Base-by-base conservation (phyloP, 2,888 invertebrate species). In the Apamea sordens region DNA sequence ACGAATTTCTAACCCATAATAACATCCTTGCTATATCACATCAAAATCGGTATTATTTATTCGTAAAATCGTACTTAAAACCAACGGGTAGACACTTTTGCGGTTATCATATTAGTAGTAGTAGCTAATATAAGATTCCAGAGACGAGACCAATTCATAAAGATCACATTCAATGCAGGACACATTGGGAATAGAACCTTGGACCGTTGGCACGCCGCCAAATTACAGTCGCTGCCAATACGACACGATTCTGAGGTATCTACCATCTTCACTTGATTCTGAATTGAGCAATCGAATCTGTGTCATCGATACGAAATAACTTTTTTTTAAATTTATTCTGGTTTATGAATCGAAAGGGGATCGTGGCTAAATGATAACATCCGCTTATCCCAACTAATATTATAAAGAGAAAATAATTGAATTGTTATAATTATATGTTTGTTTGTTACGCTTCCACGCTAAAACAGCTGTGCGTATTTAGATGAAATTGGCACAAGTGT, bases 141-240 rank as follows among this genome's bases (percentile, higher is more conserved):
- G 11, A 64, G 50, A 79, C 56, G 63, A 73, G 10, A 56, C 63
- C 76, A 86, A 76, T 70, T 83, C 86, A 82, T 83, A 72, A 74
- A 86, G 76, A 83, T 87, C 76, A 70, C 77, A 72, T 87, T 69
- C 59, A 77, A 69, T 67, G 67, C 73, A n/a, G 59, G 36, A 67
- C 73, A 73, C 70, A 78, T 74, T 32, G 53, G 44, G 73, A 83
- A 79, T 83, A 68, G n/a, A 69, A 86, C 73, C 73, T 61, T 24
- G 53, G 18, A 73, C 72, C 67, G 65, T 44, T 86, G 86, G 86
- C 81, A 36, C 21, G 13, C n/a, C 21, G 85, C 86, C 86, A 86
- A 86, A 86, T 86, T 85, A 76, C 73, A 47, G 28, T 44, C 24
- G 61, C 73, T 47, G n/a, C 56, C 79, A 85, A 87, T 78, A 76